Evolutionary conservation across 2,888 invertebrate genomes (phyloP).

Genomic region (Lasioglossum figueresi): DNA sequence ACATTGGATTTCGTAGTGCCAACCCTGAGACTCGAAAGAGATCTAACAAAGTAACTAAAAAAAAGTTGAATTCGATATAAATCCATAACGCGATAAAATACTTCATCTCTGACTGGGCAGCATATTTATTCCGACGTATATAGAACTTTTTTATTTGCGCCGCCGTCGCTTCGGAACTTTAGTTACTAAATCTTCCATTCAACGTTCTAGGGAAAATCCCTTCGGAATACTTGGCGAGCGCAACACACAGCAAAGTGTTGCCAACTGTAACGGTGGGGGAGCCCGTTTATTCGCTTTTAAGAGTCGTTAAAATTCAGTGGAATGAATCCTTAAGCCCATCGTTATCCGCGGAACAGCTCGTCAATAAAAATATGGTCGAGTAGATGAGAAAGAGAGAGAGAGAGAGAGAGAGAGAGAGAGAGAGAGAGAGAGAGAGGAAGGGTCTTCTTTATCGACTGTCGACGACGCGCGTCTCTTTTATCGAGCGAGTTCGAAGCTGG

Average conservation of each 20-base stretch:
- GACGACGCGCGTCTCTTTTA: slow-evolving; percentile 8
- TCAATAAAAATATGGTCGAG: background rate
- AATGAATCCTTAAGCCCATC: background rate
- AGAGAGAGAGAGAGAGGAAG: background rate
- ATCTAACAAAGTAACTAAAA: background rate
- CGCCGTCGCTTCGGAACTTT: background rate
- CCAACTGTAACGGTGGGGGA: background rate
- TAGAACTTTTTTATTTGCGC: background rate
- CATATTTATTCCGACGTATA: background rate
- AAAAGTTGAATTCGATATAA: background rate
- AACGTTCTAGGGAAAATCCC: background rate
- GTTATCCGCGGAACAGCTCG: background rate
- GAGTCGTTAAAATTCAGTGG: background rate
- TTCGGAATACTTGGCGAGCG: background rate
- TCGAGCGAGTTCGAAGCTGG: slow-evolving; percentile 19
- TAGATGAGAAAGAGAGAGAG: background rate
- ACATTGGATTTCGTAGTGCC: background rate
- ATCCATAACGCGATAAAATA: background rate
- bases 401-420: no score
- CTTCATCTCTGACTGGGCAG: background rate
- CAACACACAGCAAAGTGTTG: background rate
- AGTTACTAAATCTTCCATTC: background rate
- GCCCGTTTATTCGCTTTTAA: background rate
- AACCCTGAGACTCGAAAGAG: background rate
- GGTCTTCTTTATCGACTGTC: slow-evolving; percentile 47